Base-by-base conservation (phyloP, 2,888 invertebrate species). In the Meiosimyza decipiens region DNA sequence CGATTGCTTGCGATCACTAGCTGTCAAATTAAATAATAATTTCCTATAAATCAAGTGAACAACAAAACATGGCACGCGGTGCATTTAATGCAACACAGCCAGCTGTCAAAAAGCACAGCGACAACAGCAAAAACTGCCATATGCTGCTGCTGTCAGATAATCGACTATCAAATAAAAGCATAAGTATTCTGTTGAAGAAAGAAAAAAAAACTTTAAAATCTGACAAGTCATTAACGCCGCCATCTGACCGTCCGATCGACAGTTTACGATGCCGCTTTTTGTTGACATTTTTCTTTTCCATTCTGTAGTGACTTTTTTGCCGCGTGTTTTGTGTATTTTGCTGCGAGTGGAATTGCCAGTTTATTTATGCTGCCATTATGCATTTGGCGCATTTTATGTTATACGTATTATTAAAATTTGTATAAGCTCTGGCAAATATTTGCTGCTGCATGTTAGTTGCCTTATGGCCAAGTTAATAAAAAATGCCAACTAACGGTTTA, bases 121-220 rank as follows among this genome's bases (percentile, higher is more conserved):
- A 71, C 55, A 71, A 57, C 16, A 13, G 13, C 57, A 49, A 59
- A 59, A 59, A 65, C 64, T 65, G 40, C 64, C 71, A 71, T 57
- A 71, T 64, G 71, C 71, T 50, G 33, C 64, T 64, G 64, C 64
- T 62, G 71, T 71, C 71, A 71, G 65, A 71, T 71, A 54, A 64
- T 64, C 57, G 64, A 65, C 60, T 54, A 28, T n/a, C 51, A n/a
- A 47, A 72, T 49, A 64, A 50, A 50, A 47, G 47, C 59, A 60
- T 16, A 67, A 16, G 50, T 49, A 22, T 64, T 64, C 49, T 64
- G 63, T 64, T 49, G 16, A 51, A 52, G 22, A n/a, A 15, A 16
- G 50, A 6, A 49, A 16, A 13, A 60, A 55, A 55, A 62, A 18
- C 7, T 60, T 60, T 60, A 60, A 33, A 28, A 50, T 50, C 22